phyloP scores from a whole-genome alignment of 2,113 vertebrate genomes.

The Donacobius atricapilla region DNA sequence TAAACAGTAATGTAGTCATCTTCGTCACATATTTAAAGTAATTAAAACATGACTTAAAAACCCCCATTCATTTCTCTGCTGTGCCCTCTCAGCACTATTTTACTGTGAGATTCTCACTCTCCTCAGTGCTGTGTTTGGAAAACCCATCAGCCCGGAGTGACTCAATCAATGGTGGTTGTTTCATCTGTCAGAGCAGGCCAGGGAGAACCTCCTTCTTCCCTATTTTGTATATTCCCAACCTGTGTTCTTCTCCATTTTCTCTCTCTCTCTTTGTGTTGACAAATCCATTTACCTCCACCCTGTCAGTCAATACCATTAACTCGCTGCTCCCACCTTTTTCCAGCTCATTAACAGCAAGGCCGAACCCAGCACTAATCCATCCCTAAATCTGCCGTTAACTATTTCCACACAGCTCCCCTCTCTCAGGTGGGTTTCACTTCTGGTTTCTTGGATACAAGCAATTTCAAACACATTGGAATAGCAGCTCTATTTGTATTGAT shows the following conservation, averaged over 20 bases:
- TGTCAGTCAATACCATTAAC: conserved; percentile 30
- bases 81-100: neutral
- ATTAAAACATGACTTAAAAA: neutral
- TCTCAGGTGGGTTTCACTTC: neutral
- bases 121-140: neutral
- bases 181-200: neutral
- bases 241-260: neutral
- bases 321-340: neutral
- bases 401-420: neutral
- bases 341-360: conserved; percentile 22
- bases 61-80: neutral
- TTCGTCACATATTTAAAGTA: neutral
- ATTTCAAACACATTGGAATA: neutral
- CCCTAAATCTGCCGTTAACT: neutral
- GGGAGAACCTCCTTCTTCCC: neutral
- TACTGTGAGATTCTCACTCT: neutral
- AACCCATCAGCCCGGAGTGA: neutral
- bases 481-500: neutral
- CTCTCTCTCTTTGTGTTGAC: neutral
- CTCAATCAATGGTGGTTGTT: neutral
- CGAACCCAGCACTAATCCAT: neutral
- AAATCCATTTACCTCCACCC: neutral
- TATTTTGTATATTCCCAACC: neutral
- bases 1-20: neutral
- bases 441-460: neutral